Base-by-base conservation (phyloP, 1,140 invertebrate genomes). In the Drosophila paulistorum region DNA sequence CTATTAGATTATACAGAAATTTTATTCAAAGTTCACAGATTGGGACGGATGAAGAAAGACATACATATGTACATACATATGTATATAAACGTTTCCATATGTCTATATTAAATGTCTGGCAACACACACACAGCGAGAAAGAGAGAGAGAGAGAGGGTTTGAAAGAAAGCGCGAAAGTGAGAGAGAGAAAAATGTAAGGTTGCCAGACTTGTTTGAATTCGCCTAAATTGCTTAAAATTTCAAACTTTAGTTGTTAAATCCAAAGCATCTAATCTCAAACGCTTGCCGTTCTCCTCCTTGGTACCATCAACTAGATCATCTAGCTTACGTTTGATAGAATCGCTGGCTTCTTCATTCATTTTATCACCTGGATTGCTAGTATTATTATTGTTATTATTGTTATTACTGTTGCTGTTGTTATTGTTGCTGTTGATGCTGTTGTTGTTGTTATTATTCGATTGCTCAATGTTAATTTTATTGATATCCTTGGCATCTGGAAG, bases 221-320 rank as follows among this genome's bases (percentile, higher is more conserved):
- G 17, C 58, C 45, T 51, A 51, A 23, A 51, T 51, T 11, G 20
- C 14, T 11, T 20, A 17, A 17, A 1, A 17, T 1, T 51, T 51
- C 45, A 86, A 30, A 86, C 71, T 93, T 94, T 94, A 71, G 93
- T 94, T 51, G 95, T 96, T 51, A 96, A 93, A 89, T 96, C 95
- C 48, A 96, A 91, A 5, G 95, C 95, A 82, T 93, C 95, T 65
- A 94, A 35, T 85, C 80, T 93, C 92, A 13, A 70, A 57, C 89
- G 80, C 51, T 83, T 79, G 10, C 77, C 37, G 92, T 93, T 68
- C 90, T 10, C 94, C 92, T 58, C 94, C 92, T 55, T 92, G 90
- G 93, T 94, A 6, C 93, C 94, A 51, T 85, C 82, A 55, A 79
- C 62, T 39, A 90, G 68, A 14, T 84, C 84, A 35, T 89, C 79